Conservation (phyloP, 2,113 vertebrate genomes). For the Lucifuga dentata region DNA sequence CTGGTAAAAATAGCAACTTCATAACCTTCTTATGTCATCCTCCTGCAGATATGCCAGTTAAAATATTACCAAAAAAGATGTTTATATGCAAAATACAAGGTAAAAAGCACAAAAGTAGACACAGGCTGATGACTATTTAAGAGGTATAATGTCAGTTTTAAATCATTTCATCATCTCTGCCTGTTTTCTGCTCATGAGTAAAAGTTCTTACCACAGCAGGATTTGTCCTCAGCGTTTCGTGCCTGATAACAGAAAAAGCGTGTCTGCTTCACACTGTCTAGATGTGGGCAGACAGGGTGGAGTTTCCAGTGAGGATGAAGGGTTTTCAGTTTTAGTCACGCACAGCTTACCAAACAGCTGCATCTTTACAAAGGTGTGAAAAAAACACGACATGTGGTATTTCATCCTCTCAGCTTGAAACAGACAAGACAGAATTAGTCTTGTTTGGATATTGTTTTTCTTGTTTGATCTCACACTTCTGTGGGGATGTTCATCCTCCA, state of each 20-base stretch:
- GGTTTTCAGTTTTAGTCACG: not conserved
- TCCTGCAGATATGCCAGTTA: too few relatives aligned
- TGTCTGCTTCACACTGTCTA: not conserved
- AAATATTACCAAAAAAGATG: too few relatives aligned
- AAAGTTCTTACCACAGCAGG: slow-evolving; percentile 12
- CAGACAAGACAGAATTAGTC: too few relatives aligned
- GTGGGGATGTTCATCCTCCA: too few relatives aligned
- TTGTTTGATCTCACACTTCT: too few relatives aligned
- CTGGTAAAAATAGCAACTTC: too few relatives aligned
- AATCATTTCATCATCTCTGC: not conserved
- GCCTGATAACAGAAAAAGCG: not conserved
- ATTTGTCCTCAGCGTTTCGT: not conserved
- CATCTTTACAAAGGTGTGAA: not conserved
- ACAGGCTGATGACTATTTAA: not conserved
- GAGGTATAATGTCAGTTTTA: not conserved
- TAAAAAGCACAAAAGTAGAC: too few relatives aligned
- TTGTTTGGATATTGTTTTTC: too few relatives aligned
- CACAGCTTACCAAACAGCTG: not conserved
- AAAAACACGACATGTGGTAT: not conserved
- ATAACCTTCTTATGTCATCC: too few relatives aligned
- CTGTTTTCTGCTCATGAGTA: not conserved
- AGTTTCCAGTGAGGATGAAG: too few relatives aligned
- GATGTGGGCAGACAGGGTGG: not conserved
- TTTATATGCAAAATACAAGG: too few relatives aligned
- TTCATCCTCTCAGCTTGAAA: too few relatives aligned